Conservation (phyloP, 2,797 vertebrate species). For the Hephaestus fuliginosus region DNA sequence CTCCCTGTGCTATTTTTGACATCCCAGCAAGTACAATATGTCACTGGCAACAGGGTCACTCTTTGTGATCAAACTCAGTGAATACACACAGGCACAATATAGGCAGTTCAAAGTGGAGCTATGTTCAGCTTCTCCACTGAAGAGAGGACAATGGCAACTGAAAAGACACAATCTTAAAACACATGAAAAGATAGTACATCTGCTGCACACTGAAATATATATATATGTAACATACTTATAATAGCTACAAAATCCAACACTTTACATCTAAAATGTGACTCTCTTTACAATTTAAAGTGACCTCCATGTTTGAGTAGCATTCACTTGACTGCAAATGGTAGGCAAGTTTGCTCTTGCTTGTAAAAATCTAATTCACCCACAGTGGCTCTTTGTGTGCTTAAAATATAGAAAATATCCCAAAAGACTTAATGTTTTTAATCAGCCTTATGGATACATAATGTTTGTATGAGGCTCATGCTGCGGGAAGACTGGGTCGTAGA, state of each 20-base stretch:
- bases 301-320: background rate
- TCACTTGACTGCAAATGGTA: background rate
- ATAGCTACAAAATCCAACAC: background rate
- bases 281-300: constrained; percentile 1
- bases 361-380: background rate
- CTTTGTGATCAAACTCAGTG: constrained; percentile 41
- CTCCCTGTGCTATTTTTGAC: constrained; percentile 57
- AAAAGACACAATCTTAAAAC: background rate
- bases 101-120: constrained; percentile 12
- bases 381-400: background rate
- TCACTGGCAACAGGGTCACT: constrained; percentile 43
- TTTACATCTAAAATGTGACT: background rate
- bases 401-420: background rate
- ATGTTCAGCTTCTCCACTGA: constrained; percentile 3
- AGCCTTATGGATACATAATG: background rate
- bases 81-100: constrained; percentile 13
- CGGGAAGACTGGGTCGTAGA: background rate
- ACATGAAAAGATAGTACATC: background rate
- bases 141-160: background rate
- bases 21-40: constrained; percentile 52
- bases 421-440: background rate
- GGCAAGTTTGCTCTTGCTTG: background rate
- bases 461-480: background rate
- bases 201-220: background rate
- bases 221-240: no score